Percentiles rank a stretch among this genome's conserved stretches.
Evolutionary conservation across 2,888 invertebrate species (phyloP).

Genomic region (Phyllotreta cruciferae): DNA sequence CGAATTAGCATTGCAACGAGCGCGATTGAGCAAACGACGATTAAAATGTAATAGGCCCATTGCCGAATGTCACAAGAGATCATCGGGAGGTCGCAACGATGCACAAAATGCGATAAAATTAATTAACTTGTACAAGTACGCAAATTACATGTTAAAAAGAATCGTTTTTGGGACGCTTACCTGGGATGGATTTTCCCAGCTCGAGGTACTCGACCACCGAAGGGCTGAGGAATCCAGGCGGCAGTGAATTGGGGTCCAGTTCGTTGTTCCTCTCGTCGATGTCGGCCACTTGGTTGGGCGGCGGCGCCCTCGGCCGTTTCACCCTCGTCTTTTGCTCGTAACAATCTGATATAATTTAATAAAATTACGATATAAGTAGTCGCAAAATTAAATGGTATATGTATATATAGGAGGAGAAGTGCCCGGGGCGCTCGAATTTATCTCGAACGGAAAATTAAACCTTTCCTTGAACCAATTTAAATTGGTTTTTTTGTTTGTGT

Average conservation of each 20-base stretch:
- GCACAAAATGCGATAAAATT: too few relatives aligned
- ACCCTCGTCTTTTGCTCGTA: conserved; percentile 68
- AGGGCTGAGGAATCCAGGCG: conserved; percentile 81
- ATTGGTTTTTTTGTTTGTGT: background rate
- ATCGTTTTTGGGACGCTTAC: conserved; percentile 61
- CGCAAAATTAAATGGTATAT: too few relatives aligned
- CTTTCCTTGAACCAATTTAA: too few relatives aligned
- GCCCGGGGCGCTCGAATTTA: too few relatives aligned
- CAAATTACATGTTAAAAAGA: background rate
- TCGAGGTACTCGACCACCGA: conserved; percentile 86
- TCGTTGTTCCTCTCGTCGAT: conserved; percentile 59
- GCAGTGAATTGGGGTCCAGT: conserved; percentile 63
- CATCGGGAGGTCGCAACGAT: too few relatives aligned
- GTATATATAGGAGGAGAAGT: too few relatives aligned
- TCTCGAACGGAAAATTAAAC: too few relatives aligned
- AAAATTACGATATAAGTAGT: too few relatives aligned
- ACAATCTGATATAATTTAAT: conserved; percentile 64
- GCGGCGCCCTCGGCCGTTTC: conserved; percentile 69
- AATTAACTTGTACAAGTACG: too few relatives aligned
- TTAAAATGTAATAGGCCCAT: too few relatives aligned
- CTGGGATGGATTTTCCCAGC: conserved; percentile 88
- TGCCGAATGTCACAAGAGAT: too few relatives aligned
- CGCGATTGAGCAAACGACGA: too few relatives aligned
- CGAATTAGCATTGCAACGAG: background rate
- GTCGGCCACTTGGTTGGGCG: conserved; percentile 56